Conservation (phyloP, 1,140 invertebrate species). For the Carposina sasakii region DNA sequence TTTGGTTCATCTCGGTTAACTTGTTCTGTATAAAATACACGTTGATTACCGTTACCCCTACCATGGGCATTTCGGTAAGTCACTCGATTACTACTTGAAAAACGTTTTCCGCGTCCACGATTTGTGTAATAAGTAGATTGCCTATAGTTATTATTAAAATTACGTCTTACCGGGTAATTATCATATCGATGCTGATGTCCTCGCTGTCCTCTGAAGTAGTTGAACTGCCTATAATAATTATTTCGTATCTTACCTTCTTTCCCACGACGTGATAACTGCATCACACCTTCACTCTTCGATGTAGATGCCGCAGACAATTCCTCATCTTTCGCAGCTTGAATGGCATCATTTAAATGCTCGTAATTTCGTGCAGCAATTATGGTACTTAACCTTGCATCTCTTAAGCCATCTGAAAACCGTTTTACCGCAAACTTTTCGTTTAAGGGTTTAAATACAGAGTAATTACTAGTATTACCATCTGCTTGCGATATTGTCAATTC, state of each 20-base stretch:
- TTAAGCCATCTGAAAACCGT: conserved; percentile 17
- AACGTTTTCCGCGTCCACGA: not conserved
- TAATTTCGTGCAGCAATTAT: conserved; percentile 19
- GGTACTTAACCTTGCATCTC: conserved; percentile 16
- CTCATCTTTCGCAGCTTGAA: conserved; percentile 16
- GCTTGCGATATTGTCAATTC: conserved; percentile 18
- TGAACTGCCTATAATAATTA: too few relatives aligned
- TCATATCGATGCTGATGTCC: too few relatives aligned
- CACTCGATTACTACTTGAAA: not conserved
- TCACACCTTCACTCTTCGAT: not conserved
- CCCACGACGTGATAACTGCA: not conserved
- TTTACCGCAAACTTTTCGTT: conserved; percentile 6
- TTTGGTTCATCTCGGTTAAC: not conserved
- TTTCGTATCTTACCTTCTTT: too few relatives aligned
- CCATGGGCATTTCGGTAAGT: not conserved
- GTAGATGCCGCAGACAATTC: not conserved
- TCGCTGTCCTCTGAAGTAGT: too few relatives aligned
- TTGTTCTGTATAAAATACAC: too few relatives aligned
- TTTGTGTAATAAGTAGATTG: not conserved
- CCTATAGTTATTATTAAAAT: too few relatives aligned
- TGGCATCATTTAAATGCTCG: conserved; percentile 7
- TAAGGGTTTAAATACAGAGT: conserved; percentile 10
- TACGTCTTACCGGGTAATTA: too few relatives aligned
- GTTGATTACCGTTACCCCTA: not conserved
- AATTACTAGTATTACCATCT: conserved; percentile 6